Evolutionary conservation across 2,888 invertebrate genomes (phyloP).

Genomic region (Sylvicola fuscatus): DNA sequence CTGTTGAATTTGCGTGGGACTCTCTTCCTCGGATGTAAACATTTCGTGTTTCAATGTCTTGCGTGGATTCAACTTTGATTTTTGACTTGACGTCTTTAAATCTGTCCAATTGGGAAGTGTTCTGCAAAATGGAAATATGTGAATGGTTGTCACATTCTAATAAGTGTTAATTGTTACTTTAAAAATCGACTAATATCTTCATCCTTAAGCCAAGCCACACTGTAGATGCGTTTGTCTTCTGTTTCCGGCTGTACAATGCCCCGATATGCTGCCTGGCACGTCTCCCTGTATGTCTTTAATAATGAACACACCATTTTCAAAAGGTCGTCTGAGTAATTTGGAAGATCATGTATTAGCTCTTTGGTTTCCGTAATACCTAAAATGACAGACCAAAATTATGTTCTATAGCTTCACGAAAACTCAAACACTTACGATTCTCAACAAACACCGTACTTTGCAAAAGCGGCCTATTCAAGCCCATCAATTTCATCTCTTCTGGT

Average conservation of each 20-base stretch:
- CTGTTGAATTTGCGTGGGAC: constrained; percentile 56
- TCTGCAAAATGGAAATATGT: constrained; percentile 20
- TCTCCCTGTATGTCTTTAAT: constrained; percentile 49
- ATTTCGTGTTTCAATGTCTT: constrained; percentile 11
- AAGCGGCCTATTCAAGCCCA: constrained; percentile 40
- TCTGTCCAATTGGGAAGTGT: constrained; percentile 62
- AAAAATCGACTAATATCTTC: constrained; percentile 87
- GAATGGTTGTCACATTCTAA: neutral
- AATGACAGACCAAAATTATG: neutral
- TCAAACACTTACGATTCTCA: constrained; percentile 31
- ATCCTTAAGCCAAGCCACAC: constrained; percentile 80
- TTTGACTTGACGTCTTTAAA: constrained; percentile 28
- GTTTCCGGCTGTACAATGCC: constrained; percentile 58
- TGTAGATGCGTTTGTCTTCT: constrained; percentile 58
- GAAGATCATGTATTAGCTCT: constrained; percentile 45
- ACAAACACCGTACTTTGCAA: constrained; percentile 51
- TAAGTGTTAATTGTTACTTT: constrained; percentile 32
- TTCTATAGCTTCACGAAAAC: neutral
- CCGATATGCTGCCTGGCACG: constrained; percentile 50
- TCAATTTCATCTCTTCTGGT: constrained; percentile 41
- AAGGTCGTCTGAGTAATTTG: constrained; percentile 53
- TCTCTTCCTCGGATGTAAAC: constrained; percentile 45
- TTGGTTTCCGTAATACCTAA: constrained; percentile 32
- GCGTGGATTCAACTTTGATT: constrained; percentile 10
- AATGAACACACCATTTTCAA: constrained; percentile 49